Percentiles rank a stretch among this genome's conserved stretches.
These are phyloP conservation scores for Lithophane leautieri DNA, from an alignment of 2,888 invertebrate genomes.

Conservation along the genomic window DNA sequence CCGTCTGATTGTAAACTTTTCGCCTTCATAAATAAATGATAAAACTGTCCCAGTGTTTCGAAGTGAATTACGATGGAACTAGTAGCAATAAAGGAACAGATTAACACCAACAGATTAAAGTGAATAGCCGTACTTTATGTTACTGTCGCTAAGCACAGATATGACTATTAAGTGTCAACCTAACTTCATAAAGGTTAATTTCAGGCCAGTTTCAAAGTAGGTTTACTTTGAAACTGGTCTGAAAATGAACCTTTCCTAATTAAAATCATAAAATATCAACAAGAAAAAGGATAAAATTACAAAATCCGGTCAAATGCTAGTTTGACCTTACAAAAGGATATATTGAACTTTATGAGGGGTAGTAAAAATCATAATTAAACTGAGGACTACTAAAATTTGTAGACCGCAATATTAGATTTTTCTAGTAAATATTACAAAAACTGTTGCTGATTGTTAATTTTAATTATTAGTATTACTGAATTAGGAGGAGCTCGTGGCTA, in stretches of 20 bases:
- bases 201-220: slow-evolving; percentile 44
- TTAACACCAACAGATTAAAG: slow-evolving; percentile 71
- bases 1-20: slow-evolving; percentile 25
- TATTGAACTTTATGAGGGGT: not conserved
- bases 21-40: slow-evolving; percentile 55
- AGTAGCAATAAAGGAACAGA: slow-evolving; percentile 69
- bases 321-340: not conserved
- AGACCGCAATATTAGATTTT: slow-evolving; percentile 7
- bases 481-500: not conserved
- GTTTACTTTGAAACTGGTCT: too few relatives aligned
- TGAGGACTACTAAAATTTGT: slow-evolving; percentile 27
- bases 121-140: slow-evolving; percentile 65
- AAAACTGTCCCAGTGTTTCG: slow-evolving; percentile 56
- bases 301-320: not conserved
- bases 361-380: slow-evolving; percentile 46
- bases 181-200: slow-evolving; percentile 59
- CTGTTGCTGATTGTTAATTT: slow-evolving; percentile 1
- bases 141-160: slow-evolving; percentile 52
- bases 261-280: too few relatives aligned
- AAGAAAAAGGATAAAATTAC: not conserved
- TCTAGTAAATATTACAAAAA: slow-evolving; percentile 1
- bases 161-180: slow-evolving; percentile 46
- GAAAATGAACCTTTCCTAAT: too few relatives aligned
- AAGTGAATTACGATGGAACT: slow-evolving; percentile 70
- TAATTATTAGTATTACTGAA: not conserved